phyloP scores from a whole-genome alignment of 2,113 vertebrate genomes.

The Sphyrna mokarran region DNA sequence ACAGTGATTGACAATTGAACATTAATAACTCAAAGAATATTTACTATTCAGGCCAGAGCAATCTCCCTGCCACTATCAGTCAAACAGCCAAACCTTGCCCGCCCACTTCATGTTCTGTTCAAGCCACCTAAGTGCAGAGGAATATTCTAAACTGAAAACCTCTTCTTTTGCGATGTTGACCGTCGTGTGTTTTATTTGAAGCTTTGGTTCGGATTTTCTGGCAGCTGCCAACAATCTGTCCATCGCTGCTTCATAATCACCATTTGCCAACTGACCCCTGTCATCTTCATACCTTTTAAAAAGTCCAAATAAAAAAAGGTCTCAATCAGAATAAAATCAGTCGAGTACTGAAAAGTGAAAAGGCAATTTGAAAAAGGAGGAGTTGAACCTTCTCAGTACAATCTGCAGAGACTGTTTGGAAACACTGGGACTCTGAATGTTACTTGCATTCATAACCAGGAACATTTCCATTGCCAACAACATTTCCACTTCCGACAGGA shows the following conservation, averaged over 20 bases:
- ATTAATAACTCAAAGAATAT: neutral
- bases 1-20: slow-evolving; percentile 1
- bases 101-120: slow-evolving; percentile 80
- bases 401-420: slow-evolving; percentile 58
- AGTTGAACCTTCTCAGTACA: slow-evolving; percentile 73
- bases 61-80: neutral
- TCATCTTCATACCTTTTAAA: slow-evolving; percentile 60
- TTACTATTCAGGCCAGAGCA: neutral
- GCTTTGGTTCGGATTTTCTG: slow-evolving; percentile 71
- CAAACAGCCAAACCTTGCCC: slow-evolving; percentile 69
- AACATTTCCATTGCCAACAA: slow-evolving; percentile 80
- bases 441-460: slow-evolving; percentile 67
- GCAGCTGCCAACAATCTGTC: slow-evolving; percentile 70
- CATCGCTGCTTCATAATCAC: slow-evolving; percentile 64
- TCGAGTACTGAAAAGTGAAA: neutral
- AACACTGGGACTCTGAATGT: slow-evolving; percentile 54
- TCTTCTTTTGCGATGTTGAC: slow-evolving; percentile 72
- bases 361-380: neutral
- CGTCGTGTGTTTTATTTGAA: slow-evolving; percentile 67
- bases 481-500: slow-evolving; percentile 80
- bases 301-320: neutral
- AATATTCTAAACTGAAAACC: slow-evolving; percentile 68
- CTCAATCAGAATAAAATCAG: neutral
- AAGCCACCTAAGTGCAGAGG: slow-evolving; percentile 73
- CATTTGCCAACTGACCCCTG: slow-evolving; percentile 45